phyloP scores from a whole-genome alignment of 2,888 invertebrate genomes.

The Spisula subtruncata region DNA sequence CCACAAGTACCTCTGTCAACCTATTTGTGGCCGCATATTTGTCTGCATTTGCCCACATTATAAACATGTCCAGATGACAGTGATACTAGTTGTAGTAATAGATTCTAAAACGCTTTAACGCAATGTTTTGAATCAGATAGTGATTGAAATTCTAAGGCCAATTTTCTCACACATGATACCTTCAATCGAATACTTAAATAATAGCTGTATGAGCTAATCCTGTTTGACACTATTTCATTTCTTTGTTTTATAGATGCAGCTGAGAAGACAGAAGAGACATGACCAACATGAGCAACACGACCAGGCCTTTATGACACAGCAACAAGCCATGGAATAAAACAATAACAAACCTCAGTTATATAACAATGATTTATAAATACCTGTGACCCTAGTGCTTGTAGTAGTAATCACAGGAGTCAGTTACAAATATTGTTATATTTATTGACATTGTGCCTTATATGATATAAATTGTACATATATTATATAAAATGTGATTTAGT shows the following conservation, averaged over 20 bases:
- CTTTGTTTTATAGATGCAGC: constrained; percentile 65
- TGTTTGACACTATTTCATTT: constrained; percentile 57
- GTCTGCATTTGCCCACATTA: too few relatives aligned
- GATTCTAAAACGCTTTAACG: too few relatives aligned
- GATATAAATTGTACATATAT: constrained; percentile 9
- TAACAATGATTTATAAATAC: background rate
- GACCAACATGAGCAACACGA: constrained; percentile 19
- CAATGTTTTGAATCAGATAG: too few relatives aligned
- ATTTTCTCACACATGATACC: too few relatives aligned
- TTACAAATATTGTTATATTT: constrained; percentile 1
- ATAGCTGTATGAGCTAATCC: too few relatives aligned
- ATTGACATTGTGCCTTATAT: background rate
- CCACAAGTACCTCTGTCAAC: too few relatives aligned
- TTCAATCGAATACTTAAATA: too few relatives aligned
- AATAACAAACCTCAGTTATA: background rate
- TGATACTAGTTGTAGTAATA: too few relatives aligned
- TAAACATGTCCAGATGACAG: too few relatives aligned
- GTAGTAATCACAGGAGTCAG: background rate
- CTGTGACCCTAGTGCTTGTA: background rate
- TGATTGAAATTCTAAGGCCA: too few relatives aligned
- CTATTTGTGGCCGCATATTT: too few relatives aligned
- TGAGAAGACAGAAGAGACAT: constrained; percentile 49
- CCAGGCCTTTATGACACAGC: constrained; percentile 5
- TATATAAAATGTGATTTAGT: background rate
- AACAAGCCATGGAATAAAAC: background rate